A percentile compares a stretch with the other conserved stretches of the same genome.
phyloP scores from a whole-genome alignment of 2,888 invertebrate genomes.

The Eremobia ochroleuca region DNA sequence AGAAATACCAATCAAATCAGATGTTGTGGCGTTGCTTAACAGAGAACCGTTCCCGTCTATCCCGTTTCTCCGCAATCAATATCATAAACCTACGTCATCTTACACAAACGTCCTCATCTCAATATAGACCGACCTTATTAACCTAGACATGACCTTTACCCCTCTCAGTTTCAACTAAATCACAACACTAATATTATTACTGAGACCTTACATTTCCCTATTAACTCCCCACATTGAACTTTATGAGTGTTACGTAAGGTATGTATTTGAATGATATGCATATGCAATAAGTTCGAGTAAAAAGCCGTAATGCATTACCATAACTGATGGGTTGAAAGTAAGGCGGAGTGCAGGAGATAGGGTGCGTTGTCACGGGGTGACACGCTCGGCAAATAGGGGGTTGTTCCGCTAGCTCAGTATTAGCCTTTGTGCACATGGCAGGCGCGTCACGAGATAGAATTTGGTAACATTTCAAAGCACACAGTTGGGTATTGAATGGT shows the following conservation, averaged over 20 bases:
- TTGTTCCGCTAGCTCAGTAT: constrained; percentile 68
- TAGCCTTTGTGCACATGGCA: constrained; percentile 72
- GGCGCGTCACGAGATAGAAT: constrained; percentile 71
- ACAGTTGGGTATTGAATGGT: constrained; percentile 16
- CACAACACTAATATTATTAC: constrained; percentile 57
- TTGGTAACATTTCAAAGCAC: constrained; percentile 31
- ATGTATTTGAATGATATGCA: constrained; percentile 20
- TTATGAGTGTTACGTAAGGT: constrained; percentile 22
- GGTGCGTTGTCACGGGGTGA: constrained; percentile 73
- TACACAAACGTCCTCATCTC: constrained; percentile 17
- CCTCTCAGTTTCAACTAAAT: constrained; percentile 55
- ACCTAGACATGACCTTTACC: constrained; percentile 44
- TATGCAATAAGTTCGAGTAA: constrained; percentile 48
- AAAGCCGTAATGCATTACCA: constrained; percentile 76
- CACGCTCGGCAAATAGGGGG: constrained; percentile 75
- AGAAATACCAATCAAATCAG: neutral
- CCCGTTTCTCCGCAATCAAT: constrained; percentile 3
- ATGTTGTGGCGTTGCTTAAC: neutral
- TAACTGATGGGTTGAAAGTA: constrained; percentile 78
- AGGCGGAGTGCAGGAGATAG: constrained; percentile 73
- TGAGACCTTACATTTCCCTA: constrained; percentile 32
- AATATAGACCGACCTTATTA: constrained; percentile 35
- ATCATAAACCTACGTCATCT: constrained; percentile 9
- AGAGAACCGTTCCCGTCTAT: neutral
- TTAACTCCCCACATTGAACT: constrained; percentile 20